Evolutionary conservation across 2,888 invertebrate species (phyloP).

Genomic region (Hirtodrosophila trivittata): DNA sequence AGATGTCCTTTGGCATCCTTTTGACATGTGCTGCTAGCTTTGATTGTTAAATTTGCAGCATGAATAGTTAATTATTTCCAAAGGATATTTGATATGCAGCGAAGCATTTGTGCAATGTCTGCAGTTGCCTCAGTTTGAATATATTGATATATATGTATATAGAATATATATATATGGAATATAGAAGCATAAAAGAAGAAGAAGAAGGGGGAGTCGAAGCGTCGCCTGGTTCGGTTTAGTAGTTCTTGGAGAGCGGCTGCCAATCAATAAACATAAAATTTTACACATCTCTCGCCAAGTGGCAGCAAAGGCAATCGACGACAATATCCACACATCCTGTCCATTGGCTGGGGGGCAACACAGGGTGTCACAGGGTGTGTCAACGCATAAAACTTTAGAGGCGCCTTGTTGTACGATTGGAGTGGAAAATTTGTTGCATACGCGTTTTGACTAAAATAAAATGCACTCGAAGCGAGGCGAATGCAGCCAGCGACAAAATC

Average conservation of each 20-base stretch:
- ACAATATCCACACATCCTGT: conserved; percentile 45
- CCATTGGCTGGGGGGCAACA: conserved; percentile 1
- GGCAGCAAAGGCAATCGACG: conserved; percentile 37
- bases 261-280: conserved; percentile 76
- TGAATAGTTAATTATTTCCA: too few species aligned
- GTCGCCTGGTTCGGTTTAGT: conserved; percentile 35
- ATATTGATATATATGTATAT: conserved; percentile 5
- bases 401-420: conserved; percentile 56
- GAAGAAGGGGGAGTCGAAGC: conserved; percentile 31
- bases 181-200: conserved; percentile 5
- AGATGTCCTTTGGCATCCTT: too few species aligned
- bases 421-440: conserved; percentile 63
- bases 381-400: conserved; percentile 69
- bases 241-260: conserved; percentile 33
- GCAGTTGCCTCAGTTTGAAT: conserved; percentile 17
- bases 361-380: not conserved
- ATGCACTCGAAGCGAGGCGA: conserved; percentile 56
- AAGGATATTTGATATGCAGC: too few species aligned
- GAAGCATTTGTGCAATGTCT: not conserved
- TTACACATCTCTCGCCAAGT: conserved; percentile 36
- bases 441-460: conserved; percentile 67
- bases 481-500: conserved; percentile 60
- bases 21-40: too few species aligned
- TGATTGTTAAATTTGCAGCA: too few species aligned
- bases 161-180: too few species aligned